Percentiles rank a stretch among this genome's conserved stretches.
phyloP scores from a whole-genome alignment of 2,113 vertebrate genomes.

The Gopherus flavomarginatus region DNA sequence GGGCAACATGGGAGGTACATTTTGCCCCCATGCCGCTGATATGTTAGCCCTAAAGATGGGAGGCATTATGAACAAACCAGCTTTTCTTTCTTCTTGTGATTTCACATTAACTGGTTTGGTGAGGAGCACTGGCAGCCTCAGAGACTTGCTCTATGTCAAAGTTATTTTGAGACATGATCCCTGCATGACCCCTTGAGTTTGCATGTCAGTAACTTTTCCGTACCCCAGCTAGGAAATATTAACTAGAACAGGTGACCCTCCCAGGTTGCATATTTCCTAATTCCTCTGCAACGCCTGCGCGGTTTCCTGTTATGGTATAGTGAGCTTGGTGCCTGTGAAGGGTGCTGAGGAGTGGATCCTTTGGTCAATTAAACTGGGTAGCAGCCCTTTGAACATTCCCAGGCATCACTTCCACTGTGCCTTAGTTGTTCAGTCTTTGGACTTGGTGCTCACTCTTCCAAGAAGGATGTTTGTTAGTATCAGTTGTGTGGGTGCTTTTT shows the following conservation, averaged over 20 bases:
- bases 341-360: not conserved
- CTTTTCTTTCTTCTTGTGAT: not conserved
- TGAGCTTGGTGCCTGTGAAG: not conserved
- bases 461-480: not conserved
- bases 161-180: not conserved
- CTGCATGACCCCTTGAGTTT: not conserved
- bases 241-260: not conserved
- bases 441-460: not conserved
- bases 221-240: not conserved
- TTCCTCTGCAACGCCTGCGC: not conserved
- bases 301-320: not conserved
- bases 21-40: not conserved
- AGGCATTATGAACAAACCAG: not conserved
- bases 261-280: not conserved
- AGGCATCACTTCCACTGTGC: not conserved
- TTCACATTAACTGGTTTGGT: not conserved
- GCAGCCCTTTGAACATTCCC: not conserved
- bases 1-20: not conserved
- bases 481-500: not conserved
- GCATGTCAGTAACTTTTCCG: constrained; percentile 13
- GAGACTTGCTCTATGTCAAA: not conserved
- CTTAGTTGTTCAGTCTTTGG: not conserved
- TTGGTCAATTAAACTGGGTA: not conserved
- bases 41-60: not conserved
- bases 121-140: not conserved